Base-by-base conservation (phyloP, 2,888 invertebrate genomes). In the Encarsia formosa region DNA sequence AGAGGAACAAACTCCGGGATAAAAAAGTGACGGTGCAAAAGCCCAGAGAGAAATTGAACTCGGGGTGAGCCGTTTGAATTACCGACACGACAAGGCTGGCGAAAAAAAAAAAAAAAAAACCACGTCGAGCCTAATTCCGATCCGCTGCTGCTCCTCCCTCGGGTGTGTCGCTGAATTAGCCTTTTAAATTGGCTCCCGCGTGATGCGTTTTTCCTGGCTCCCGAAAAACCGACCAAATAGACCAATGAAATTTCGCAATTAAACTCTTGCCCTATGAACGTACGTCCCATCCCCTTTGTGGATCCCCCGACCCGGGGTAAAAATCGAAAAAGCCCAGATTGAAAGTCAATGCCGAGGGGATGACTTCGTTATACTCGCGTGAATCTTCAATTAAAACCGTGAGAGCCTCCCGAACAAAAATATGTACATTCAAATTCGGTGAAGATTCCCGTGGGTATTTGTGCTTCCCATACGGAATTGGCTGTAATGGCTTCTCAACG, bases 161-260 rank as follows among this genome's bases (percentile, higher is more conserved):
- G 61, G 62, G 63, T 59, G 64, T 62, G 61, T 62, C 65, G 59
- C 18, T 19, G 65, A 71, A 73, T 71, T 71, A 72, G 70, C 69
- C 71, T 72, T 73, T 73, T 70, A 71, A 72, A 73, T 72, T 72
- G 72, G 61, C 64, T 69, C 67, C 65, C 63, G n/a, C 26, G 16
- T 20, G 26, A 1, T 31, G 11, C 39, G 44, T 26, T 43, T 48
- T 48, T 48, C 48, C 34, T 39, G 37, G 18, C 18, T 15, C 9
- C 39, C 42, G 32, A 51, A 55, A 55, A 55, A 55, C n/a, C 48
- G 44, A 55, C 51, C 40, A 51, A 54, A 55, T 48, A 51, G 54
- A n/a, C n/a, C 51, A 48, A 44, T 48, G 54, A 51, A 55, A 48
- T 54, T 54, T 47, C 39, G 47, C 54, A 54, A 54, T 54, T 54